Evolutionary conservation across 92 coral and sea anemone species (phyloP).

Genomic region (Paramuricea clavata): DNA sequence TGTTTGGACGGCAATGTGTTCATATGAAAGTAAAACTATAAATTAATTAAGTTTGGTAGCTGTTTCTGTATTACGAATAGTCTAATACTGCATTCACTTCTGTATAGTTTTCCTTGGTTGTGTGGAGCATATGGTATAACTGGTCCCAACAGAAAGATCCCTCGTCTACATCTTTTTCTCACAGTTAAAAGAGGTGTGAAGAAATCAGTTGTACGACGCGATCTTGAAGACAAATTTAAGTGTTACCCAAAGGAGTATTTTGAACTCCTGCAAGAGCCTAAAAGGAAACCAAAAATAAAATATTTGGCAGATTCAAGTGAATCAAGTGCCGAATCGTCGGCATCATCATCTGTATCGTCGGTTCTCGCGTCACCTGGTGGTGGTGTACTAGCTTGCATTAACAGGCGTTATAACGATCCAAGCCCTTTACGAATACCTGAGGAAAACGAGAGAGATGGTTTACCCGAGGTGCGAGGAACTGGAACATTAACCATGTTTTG

Average conservation of each 20-base stretch:
- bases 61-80: no score
- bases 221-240: no score
- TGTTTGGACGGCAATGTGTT: no score
- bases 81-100: no score
- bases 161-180: background rate
- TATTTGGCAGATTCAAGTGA: background rate
- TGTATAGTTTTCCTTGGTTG: no score
- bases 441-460: background rate
- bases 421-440: background rate
- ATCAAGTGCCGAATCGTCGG: background rate
- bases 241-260: background rate
- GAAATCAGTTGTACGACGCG: background rate
- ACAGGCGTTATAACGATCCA: background rate
- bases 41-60: no score
- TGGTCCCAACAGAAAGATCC: no score
- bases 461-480: background rate
- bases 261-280: background rate
- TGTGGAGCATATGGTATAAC: no score
- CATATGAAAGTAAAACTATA: no score
- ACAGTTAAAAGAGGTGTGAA: background rate
- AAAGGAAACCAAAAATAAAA: no score
- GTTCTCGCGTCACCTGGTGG: background rate
- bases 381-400: no score
- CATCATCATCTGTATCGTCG: background rate
- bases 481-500: background rate